Evolutionary conservation across 2,888 invertebrate species (phyloP).

Genomic region (Automeris io): DNA sequence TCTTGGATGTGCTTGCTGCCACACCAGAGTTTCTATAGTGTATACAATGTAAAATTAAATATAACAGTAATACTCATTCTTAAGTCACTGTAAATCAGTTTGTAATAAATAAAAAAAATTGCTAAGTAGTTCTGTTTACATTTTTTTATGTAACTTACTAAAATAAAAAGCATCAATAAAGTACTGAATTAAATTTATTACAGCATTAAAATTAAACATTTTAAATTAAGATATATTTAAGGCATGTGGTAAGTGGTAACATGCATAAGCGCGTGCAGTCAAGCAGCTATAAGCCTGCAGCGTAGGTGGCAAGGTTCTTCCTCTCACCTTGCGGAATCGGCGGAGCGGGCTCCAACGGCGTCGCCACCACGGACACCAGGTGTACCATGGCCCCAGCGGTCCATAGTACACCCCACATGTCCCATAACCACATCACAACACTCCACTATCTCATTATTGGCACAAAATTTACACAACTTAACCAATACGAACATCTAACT

Average conservation of each 20-base stretch:
- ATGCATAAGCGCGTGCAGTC: slow-evolving; percentile 37
- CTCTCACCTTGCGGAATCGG: slow-evolving; percentile 65
- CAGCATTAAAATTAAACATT: background rate
- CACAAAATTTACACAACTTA: slow-evolving; percentile 75
- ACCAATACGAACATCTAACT: slow-evolving; percentile 70
- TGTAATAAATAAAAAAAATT: no score
- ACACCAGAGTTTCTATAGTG: no score
- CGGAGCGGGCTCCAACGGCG: slow-evolving; percentile 63
- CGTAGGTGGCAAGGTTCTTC: slow-evolving; percentile 59
- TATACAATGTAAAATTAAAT: no score
- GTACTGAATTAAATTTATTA: background rate
- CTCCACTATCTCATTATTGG: slow-evolving; percentile 76
- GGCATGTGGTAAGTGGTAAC: slow-evolving; percentile 12
- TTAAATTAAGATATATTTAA: slow-evolving; percentile 8
- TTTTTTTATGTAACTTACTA: background rate
- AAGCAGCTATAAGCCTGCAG: slow-evolving; percentile 21
- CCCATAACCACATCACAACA: slow-evolving; percentile 76
- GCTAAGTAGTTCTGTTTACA: background rate
- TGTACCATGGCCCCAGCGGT: slow-evolving; percentile 56
- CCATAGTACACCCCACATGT: slow-evolving; percentile 73
- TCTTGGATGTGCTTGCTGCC: no score
- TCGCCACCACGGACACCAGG: slow-evolving; percentile 52
- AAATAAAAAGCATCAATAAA: background rate
- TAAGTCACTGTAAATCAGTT: no score
- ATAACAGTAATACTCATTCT: no score